phyloP scores from a whole-genome alignment of 2,797 vertebrate genomes.

The Podargus strigoides region DNA sequence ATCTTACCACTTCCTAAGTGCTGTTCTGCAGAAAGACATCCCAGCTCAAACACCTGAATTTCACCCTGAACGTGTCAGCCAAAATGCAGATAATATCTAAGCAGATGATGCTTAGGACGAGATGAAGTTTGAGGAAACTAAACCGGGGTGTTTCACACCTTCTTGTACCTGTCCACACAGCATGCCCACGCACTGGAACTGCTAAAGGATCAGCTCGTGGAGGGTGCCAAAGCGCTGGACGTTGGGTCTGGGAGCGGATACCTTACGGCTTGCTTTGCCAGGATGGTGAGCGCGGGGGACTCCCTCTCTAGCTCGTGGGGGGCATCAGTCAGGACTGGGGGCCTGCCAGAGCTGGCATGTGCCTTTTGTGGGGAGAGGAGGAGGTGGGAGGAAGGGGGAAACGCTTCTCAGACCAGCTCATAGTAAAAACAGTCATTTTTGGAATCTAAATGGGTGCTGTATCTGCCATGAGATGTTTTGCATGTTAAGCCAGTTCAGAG shows the following conservation, averaged over 20 bases:
- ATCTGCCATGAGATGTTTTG: background rate
- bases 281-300: constrained; percentile 78
- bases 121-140: background rate
- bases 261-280: constrained; percentile 88
- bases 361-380: background rate
- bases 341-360: accelerated
- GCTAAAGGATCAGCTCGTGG: constrained; percentile 84
- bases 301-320: no score
- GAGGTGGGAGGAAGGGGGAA: background rate
- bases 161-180: constrained; percentile 57
- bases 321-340: no score
- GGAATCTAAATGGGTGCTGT: background rate
- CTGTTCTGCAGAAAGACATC: background rate
- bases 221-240: constrained; percentile 85
- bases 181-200: constrained; percentile 89
- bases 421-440: background rate
- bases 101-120: background rate
- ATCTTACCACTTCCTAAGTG: background rate
- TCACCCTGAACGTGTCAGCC: background rate
- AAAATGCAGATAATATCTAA: accelerated
- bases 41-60: background rate
- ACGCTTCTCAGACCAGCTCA: background rate
- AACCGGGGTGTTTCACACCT: background rate
- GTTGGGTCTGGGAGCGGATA: constrained; percentile 92
- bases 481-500: background rate